Base-by-base conservation (phyloP, 2,888 invertebrate genomes). In the Cantharis rustica region DNA sequence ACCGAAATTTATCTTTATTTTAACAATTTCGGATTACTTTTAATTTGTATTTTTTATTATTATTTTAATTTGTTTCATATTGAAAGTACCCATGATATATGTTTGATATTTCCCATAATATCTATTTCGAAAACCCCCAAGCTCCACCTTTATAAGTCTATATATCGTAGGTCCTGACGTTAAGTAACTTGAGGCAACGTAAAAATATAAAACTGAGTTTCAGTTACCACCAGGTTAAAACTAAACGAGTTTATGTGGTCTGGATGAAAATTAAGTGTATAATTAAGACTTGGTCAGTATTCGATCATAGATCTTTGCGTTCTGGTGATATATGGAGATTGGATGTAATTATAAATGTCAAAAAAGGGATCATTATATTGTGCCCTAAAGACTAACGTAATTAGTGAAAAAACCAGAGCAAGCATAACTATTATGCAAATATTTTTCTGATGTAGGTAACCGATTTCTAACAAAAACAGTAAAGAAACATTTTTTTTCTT, bases 91-190 rank as follows among this genome's bases (percentile, higher is more conserved):
- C 61, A 68, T 73, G 72, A 75, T 75, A 69, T 69, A 72, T 66
- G 75, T 27, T 15, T 31, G 72, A 70, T 17, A 71, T 77, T 75
- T 75, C 27, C 72, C 71, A 68, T 72, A 75, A 79, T 72, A 74
- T 73, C 71, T 80, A 73, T 79, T 79, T 80, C 76, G 73, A 75
- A 73, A 77, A 61, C 72, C 78, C 76, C 23, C 64, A 76, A 79
- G 75, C 80, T 76, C 81, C 83, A 79, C 84, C 84, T 84, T 84
- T 84, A 84, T 84, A 82, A 81, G 82, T 84, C 84, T 83, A 84
- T 84, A 84, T 83, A 83, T 84, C 79, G 81, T 82, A 62, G 75
- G 47, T 76, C 68, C 77, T 82, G 84, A 84, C 84, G 77, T 79
- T 64, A 71, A 23, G 66, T 71, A 20, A 79, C 80, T 79, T 72